phyloP scores from a whole-genome alignment of 2,888 invertebrate genomes.

The Pollenia angustigena region DNA sequence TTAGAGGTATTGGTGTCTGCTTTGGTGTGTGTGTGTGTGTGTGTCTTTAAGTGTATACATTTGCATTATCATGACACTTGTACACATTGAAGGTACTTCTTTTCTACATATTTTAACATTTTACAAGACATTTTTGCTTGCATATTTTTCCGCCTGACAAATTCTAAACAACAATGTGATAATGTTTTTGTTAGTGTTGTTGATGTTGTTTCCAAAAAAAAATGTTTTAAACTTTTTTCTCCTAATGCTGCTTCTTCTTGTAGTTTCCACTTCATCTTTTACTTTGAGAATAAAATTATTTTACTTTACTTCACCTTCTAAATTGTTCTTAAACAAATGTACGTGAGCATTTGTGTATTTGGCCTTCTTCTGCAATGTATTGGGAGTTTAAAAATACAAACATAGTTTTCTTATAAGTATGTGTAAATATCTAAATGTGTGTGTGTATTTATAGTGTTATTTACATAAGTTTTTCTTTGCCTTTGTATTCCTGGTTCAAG shows the following conservation, averaged over 20 bases:
- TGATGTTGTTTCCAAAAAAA: background rate
- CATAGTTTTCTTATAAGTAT: constrained; percentile 31
- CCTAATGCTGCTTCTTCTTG: constrained; percentile 16
- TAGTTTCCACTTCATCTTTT: constrained; percentile 49
- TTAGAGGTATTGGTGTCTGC: background rate
- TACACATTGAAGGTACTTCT: constrained; percentile 31
- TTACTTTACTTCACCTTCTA: constrained; percentile 11
- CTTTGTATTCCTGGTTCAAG: constrained; percentile 41
- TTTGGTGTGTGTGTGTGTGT: background rate
- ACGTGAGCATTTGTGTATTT: background rate
- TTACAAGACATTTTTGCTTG: constrained; percentile 58
- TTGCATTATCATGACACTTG: constrained; percentile 58
- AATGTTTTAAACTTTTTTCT: background rate
- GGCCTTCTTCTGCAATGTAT: constrained; percentile 8
- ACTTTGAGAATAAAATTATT: constrained; percentile 52
- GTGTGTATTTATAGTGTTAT: constrained; percentile 12
- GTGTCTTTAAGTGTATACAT: constrained; percentile 1
- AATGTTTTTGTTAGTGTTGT: constrained; percentile 25
- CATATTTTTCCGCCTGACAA: constrained; percentile 68
- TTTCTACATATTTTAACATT: constrained; percentile 52
- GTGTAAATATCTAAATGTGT: constrained; percentile 12
- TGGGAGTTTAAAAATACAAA: constrained; percentile 42
- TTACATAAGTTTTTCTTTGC: constrained; percentile 45
- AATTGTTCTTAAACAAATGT: constrained; percentile 1
- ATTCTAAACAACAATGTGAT: constrained; percentile 55